phyloP scores from a whole-genome alignment of 2,113 vertebrate genomes.

The Xiphophorus hellerii region DNA sequence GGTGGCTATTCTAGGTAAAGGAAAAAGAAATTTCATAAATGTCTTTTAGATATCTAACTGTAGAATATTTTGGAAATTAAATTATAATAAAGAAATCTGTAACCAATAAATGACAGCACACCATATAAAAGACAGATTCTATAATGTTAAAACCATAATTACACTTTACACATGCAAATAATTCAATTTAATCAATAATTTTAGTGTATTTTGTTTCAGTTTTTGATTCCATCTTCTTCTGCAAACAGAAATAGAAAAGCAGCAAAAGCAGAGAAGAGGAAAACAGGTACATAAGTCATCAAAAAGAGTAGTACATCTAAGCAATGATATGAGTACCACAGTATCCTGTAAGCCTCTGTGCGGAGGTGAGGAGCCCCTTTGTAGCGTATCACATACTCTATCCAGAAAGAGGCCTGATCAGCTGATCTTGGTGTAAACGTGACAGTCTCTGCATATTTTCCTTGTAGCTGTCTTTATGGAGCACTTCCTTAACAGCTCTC shows the following conservation, averaged over 20 bases:
- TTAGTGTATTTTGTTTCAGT: constrained; percentile 57
- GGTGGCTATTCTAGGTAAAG: too few relatives aligned
- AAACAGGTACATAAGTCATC: constrained; percentile 4
- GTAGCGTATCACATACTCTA: constrained; percentile 75
- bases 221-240: too few relatives aligned
- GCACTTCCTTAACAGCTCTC: constrained; percentile 45
- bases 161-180: too few relatives aligned
- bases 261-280: constrained; percentile 29
- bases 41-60: too few relatives aligned
- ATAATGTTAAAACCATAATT: too few relatives aligned
- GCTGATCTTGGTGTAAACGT: constrained; percentile 71
- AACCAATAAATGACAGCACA: too few relatives aligned
- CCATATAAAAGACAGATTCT: too few relatives aligned
- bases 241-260: constrained; percentile 40
- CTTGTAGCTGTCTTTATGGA: constrained; percentile 57
- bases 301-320: constrained; percentile 66
- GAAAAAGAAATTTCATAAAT: too few relatives aligned
- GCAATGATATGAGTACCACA: constrained; percentile 73
- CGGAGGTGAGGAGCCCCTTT: constrained; percentile 72
- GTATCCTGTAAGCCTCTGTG: constrained; percentile 70
- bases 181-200: too few relatives aligned
- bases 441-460: constrained; percentile 72
- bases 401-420: constrained; percentile 74
- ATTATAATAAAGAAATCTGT: too few relatives aligned
- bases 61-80: too few relatives aligned